Conservation (phyloP, 2,113 vertebrate genomes). For the Oncorhynchus kisutch region DNA sequence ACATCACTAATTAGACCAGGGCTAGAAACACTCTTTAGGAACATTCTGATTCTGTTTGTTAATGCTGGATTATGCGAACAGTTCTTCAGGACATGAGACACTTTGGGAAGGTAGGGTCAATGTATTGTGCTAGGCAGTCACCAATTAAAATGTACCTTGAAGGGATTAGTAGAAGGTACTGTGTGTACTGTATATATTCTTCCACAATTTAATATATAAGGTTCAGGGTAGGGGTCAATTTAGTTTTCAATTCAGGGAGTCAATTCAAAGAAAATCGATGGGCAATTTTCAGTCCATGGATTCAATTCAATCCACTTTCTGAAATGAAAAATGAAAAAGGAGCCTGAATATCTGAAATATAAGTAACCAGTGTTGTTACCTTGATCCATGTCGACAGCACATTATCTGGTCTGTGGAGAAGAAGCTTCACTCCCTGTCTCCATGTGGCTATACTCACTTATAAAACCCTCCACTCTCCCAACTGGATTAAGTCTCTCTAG, state of each 20-base stretch:
- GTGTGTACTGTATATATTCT: not conserved
- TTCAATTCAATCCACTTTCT: no score
- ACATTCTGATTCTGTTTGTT: not conserved
- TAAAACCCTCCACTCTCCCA: slow-evolving; percentile 12
- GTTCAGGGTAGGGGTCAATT: not conserved
- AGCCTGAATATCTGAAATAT: not conserved
- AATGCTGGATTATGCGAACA: not conserved
- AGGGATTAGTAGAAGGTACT: not conserved
- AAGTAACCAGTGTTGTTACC: not conserved
- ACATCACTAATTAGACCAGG: not conserved
- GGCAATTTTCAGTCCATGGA: no score
- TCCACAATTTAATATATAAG: not conserved
- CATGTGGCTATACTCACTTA: not conserved
- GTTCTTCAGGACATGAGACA: not conserved
- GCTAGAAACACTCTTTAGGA: not conserved
- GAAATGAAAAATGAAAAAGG: no score
- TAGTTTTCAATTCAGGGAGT: not conserved
- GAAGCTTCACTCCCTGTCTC: not conserved
- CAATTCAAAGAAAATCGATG: no score
- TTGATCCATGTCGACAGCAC: slow-evolving; percentile 45
- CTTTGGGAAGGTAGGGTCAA: not conserved
- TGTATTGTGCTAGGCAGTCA: not conserved
- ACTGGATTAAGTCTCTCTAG: slow-evolving; percentile 26
- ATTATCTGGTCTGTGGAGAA: slow-evolving; percentile 33
- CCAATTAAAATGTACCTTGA: not conserved